phyloP scores from a whole-genome alignment of 2,888 invertebrate species.

The Fragum sueziense region DNA sequence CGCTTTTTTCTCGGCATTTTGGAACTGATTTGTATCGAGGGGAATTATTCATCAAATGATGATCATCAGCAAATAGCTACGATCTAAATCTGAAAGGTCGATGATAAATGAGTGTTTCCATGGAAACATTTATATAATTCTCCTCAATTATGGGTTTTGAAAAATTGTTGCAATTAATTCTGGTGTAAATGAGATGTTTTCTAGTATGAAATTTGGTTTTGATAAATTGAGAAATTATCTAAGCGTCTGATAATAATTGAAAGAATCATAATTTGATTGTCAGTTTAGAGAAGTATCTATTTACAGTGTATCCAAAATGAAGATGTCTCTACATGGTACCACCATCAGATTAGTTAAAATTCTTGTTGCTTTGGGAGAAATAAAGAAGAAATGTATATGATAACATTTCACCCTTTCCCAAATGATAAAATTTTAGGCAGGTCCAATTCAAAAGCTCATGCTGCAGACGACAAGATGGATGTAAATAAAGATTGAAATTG shows the following conservation, averaged over 20 bases:
- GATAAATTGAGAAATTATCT: neutral
- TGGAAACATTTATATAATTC: neutral
- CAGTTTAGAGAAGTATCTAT: too few relatives aligned
- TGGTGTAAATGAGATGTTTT: neutral
- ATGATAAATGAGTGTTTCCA: neutral
- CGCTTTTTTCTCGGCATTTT: neutral
- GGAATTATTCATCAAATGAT: neutral
- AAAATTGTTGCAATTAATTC: neutral
- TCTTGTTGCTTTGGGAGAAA: too few relatives aligned
- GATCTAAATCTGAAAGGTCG: neutral
- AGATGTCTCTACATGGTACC: too few relatives aligned
- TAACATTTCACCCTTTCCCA: too few relatives aligned
- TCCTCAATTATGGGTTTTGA: neutral
- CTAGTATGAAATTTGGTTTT: neutral
- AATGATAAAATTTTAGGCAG: too few relatives aligned
- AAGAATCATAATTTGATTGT: too few relatives aligned
- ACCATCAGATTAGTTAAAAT: too few relatives aligned
- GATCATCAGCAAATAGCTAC: conserved; percentile 9
- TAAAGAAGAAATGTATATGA: too few relatives aligned
- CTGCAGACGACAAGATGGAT: too few relatives aligned
- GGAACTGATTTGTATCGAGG: neutral
- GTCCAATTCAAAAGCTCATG: too few relatives aligned
- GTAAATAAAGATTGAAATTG: too few relatives aligned
- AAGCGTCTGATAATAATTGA: neutral
- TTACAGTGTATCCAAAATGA: too few relatives aligned